Evolutionary conservation across 2,113 vertebrate species (phyloP).

Genomic region (Oryctolagus cuniculus): DNA sequence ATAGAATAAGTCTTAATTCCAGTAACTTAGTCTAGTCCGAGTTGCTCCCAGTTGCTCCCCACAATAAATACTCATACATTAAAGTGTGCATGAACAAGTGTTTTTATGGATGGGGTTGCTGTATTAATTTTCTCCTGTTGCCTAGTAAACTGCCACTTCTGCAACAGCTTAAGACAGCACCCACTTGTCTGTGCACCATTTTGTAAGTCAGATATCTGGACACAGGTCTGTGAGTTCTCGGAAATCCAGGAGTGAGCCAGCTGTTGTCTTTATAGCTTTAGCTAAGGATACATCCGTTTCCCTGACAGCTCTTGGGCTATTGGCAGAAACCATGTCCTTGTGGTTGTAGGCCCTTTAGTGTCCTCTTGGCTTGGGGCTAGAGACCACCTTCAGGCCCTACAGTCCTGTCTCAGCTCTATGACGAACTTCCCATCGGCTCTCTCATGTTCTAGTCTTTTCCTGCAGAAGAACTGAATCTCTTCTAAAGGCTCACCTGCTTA

Average conservation of each 20-base stretch:
- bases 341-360: no score
- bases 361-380: neutral
- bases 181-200: neutral
- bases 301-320: no score
- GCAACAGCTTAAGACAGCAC: neutral
- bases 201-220: neutral
- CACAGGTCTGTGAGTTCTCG: neutral
- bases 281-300: neutral
- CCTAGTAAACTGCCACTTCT: neutral
- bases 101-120: neutral
- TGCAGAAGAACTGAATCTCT: neutral
- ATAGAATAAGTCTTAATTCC: no score
- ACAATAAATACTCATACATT: neutral
- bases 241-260: neutral
- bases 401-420: neutral
- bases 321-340: neutral
- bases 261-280: neutral
- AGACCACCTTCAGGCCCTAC: neutral
- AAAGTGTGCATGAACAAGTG: neutral
- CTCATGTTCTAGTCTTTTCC: neutral
- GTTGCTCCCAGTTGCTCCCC: no score
- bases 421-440: neutral
- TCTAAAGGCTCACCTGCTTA: neutral
- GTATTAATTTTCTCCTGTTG: neutral
- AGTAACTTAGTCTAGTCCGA: no score